A percentile compares a stretch with the other conserved stretches of the same genome.
Evolutionary conservation across 1,140 invertebrate species (phyloP).

Genomic region (Saccostrea cuccullata): DNA sequence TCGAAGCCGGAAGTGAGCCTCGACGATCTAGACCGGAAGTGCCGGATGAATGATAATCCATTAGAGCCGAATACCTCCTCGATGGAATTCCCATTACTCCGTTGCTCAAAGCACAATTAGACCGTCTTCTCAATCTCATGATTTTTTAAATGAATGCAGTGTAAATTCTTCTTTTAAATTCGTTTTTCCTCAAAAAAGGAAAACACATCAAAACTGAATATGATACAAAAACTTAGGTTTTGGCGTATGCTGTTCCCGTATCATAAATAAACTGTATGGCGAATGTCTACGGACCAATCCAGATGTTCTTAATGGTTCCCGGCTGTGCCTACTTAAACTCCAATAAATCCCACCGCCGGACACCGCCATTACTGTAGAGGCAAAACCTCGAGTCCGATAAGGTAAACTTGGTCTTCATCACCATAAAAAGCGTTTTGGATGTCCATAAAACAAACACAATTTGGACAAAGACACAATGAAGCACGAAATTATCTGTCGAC

Average conservation of each 20-base stretch:
- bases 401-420: background rate
- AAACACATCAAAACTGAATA: background rate
- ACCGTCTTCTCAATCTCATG: conserved; percentile 11
- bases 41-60: background rate
- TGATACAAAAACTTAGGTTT: background rate
- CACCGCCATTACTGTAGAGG: background rate
- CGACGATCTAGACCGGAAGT: conserved; percentile 12
- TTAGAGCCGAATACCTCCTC: conserved; percentile 3
- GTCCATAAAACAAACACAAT: background rate
- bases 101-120: background rate
- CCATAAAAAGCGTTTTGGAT: background rate
- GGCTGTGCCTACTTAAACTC: background rate
- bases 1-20: background rate
- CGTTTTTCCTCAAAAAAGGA: background rate
- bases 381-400: background rate
- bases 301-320: conserved; percentile 24
- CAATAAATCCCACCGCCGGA: background rate
- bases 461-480: background rate
- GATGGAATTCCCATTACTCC: background rate
- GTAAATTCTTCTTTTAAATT: background rate
- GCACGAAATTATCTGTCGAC: background rate
- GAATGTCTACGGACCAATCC: background rate
- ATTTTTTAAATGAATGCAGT: background rate
- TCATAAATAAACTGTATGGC: background rate
- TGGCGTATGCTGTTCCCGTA: background rate